Evolutionary conservation across 2,888 invertebrate species (phyloP), one percentile per base, ranked within the genome.

Genomic region (Calameuta filiformis): DNA sequence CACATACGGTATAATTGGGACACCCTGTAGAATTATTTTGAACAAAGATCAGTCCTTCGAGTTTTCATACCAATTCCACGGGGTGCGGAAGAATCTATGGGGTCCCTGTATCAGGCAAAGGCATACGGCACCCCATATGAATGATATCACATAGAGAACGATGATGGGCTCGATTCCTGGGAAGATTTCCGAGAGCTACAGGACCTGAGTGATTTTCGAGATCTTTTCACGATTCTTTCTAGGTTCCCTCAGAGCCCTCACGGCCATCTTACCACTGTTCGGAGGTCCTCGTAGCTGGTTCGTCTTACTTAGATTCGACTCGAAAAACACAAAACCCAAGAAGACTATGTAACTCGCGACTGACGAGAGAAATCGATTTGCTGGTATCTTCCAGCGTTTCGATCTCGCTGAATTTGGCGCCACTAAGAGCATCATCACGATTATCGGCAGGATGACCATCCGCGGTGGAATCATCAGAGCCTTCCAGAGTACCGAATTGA

Each of bases 341-440:
- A 96, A 96, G 80, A 95, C 91, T 77, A 95, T 88, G 89, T 95
- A 95, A 23, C 94, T 94, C 30, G 95, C 93, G 11, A 94, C 92
- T 86, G 94, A 94, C 76, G 94, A 95, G 84, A 96, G 93, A 92
- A 95, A 95, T 91, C 95, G 95, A 90, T 95, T 95, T 82, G 95
- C 92, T 37, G 96, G 96, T 85, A 95, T 93, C 83, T 92, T 92
- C 93, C 93, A 94, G 87, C 93, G 93, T 79, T 91, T 92, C 31
- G 94, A 92, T 76, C 92, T 87, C 15, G 89, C 83, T 83, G 93
- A 93, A 56, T 91, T 90, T 0, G 93, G 93, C 68, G 90, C 83
- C n/a, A 92, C 79, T 23, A 93, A 78, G 34, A 92, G 87, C 92
- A 92, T 92, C 71, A 93, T 12, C 0, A 90, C 87, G 11, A 94